Evolutionary conservation across 2,113 vertebrate species (phyloP).

Genomic region (Plotosus lineatus): DNA sequence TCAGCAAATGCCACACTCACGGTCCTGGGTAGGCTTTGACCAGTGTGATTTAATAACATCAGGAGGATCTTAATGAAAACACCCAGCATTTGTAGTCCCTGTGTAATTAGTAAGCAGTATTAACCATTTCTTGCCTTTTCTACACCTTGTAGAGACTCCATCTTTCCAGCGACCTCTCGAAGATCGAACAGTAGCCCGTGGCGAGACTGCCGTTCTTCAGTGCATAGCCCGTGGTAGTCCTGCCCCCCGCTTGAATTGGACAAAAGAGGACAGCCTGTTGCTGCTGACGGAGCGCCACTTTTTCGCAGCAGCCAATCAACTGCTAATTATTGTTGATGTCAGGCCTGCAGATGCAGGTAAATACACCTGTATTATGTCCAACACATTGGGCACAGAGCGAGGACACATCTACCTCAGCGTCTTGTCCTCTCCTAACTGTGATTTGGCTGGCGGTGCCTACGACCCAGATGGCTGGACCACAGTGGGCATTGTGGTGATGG

Average conservation of each 20-base stretch:
- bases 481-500: constrained; percentile 95
- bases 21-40: constrained; percentile 81
- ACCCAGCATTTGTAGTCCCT: background rate
- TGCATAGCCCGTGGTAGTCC: constrained; percentile 95
- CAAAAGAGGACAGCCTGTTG: constrained; percentile 90
- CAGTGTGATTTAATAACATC: background rate
- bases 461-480: constrained; percentile 92
- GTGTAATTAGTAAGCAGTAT: background rate
- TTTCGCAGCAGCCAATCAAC: constrained; percentile 93
- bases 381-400: constrained; percentile 88
- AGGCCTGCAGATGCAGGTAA: constrained; percentile 86
- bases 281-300: constrained; percentile 93
- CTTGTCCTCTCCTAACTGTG: constrained; percentile 88
- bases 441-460: constrained; percentile 74
- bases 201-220: constrained; percentile 92
- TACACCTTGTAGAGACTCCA: constrained; percentile 82
- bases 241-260: constrained; percentile 90
- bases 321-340: constrained; percentile 92
- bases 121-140: background rate
- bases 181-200: constrained; percentile 88
- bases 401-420: constrained; percentile 87
- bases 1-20: constrained; percentile 92
- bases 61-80: background rate
- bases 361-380: constrained; percentile 97
- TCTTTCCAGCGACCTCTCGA: constrained; percentile 88